Evolutionary conservation across 1,140 invertebrate species (phyloP).

Genomic region (Pogonognathellus flavescens): DNA sequence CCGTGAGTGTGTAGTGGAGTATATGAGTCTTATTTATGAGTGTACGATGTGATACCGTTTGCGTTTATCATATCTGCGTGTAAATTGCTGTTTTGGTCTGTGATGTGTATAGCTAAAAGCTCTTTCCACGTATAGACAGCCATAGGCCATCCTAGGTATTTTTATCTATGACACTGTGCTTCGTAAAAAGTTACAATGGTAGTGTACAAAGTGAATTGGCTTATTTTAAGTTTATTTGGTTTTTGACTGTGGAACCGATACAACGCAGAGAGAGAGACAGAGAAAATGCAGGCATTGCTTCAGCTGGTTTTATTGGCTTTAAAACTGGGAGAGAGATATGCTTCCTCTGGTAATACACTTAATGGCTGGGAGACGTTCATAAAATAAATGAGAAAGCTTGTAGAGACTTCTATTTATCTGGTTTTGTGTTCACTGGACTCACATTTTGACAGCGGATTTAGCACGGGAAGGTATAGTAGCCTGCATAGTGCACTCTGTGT

Average conservation of each 20-base stretch:
- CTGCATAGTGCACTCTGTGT: too few relatives aligned
- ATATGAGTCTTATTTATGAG: too few relatives aligned
- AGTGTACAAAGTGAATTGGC: too few relatives aligned
- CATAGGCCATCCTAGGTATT: too few relatives aligned
- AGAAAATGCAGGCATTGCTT: conserved; percentile 35
- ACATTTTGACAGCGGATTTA: conserved; percentile 26
- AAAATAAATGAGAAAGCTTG: conserved; percentile 47
- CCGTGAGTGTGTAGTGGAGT: background rate
- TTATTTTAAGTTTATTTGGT: background rate
- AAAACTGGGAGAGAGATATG: conserved; percentile 39
- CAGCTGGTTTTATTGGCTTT: conserved; percentile 47
- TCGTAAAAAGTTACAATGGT: too few relatives aligned
- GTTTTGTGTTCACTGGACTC: conserved; percentile 7
- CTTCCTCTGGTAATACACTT: background rate
- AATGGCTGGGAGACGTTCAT: conserved; percentile 20
- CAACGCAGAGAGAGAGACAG: background rate
- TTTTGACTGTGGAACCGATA: conserved; percentile 14
- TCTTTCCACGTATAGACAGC: too few relatives aligned
- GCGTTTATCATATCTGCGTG: too few relatives aligned
- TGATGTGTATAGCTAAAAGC: too few relatives aligned
- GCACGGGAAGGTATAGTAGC: background rate
- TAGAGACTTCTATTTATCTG: conserved; percentile 33
- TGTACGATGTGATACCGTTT: too few relatives aligned
- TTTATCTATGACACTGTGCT: too few relatives aligned
- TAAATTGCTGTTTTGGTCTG: too few relatives aligned